These are phyloP conservation scores for Nylanderia fulva DNA, from an alignment of 1,140 invertebrate genomes.

Conservation along the genomic window DNA sequence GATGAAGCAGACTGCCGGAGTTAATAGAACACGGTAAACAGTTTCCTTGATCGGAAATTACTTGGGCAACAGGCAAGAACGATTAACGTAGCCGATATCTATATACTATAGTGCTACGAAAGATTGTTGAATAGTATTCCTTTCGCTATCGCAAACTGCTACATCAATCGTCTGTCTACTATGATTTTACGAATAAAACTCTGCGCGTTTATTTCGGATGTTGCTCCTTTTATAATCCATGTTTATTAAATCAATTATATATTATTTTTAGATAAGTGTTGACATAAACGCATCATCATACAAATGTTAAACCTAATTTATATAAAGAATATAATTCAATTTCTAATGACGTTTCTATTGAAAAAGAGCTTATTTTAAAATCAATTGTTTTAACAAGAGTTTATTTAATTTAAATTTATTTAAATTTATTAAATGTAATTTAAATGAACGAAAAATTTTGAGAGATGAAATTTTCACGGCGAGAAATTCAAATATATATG, in stretches of 20 bases:
- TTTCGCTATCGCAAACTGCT: slow-evolving; percentile 8
- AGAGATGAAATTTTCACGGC: not conserved
- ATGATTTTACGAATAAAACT: not conserved
- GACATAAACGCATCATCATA: not conserved
- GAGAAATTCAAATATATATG: not conserved
- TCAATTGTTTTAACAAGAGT: not conserved
- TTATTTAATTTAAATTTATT: not conserved
- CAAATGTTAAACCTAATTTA: too few relatives aligned
- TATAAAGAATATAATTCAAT: not conserved
- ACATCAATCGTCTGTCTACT: not conserved
- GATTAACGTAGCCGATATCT: slow-evolving; percentile 45
- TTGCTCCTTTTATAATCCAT: too few relatives aligned
- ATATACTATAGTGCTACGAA: not conserved
- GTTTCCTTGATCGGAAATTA: slow-evolving; percentile 62
- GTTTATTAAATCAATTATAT: not conserved
- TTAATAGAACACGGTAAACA: slow-evolving; percentile 43
- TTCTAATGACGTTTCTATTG: not conserved
- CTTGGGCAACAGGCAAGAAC: slow-evolving; percentile 48
- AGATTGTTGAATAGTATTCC: slow-evolving; percentile 34
- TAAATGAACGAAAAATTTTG: not conserved
- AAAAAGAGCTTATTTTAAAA: not conserved
- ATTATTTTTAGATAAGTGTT: not conserved
- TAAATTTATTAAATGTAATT: not conserved
- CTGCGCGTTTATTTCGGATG: not conserved
- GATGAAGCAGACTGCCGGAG: slow-evolving; percentile 35